These are phyloP conservation scores for Puma concolor DNA, from an alignment of 2,113 vertebrate species.

Conservation along the genomic window DNA sequence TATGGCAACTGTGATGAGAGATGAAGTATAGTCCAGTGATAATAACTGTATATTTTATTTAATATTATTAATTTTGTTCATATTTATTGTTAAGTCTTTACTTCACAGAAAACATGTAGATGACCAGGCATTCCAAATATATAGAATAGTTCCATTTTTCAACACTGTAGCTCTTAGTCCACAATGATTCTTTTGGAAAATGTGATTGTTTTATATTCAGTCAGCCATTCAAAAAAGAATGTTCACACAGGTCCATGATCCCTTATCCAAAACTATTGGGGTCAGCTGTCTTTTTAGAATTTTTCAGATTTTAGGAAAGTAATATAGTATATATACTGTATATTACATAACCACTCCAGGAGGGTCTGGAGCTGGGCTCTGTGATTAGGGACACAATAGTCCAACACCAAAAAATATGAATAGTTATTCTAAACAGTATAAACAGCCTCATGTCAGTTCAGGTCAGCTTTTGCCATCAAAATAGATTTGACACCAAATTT, in stretches of 20 bases:
- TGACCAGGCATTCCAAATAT: background rate
- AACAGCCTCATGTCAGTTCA: background rate
- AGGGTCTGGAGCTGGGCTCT: background rate
- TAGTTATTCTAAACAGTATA: background rate
- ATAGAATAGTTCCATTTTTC: background rate
- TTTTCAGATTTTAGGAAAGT: slow-evolving; percentile 14
- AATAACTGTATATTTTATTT: background rate
- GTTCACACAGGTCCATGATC: background rate
- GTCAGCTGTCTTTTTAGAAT: slow-evolving; percentile 9
- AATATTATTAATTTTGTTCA: slow-evolving; percentile 12
- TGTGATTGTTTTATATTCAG: background rate
- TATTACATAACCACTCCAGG: background rate
- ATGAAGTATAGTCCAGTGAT: background rate
- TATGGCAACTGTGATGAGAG: background rate
- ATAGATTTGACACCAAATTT: background rate
- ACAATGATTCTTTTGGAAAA: background rate
- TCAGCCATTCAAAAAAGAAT: background rate
- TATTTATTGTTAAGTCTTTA: background rate
- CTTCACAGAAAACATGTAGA: background rate
- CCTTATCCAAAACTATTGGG: background rate
- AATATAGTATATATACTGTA: background rate
- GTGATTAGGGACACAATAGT: background rate
- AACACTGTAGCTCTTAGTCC: background rate
- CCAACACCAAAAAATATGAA: background rate
- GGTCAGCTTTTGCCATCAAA: background rate